These are phyloP conservation scores for Mormyrus lacerda DNA, from an alignment of 2,113 vertebrate species.

Conservation along the genomic window DNA sequence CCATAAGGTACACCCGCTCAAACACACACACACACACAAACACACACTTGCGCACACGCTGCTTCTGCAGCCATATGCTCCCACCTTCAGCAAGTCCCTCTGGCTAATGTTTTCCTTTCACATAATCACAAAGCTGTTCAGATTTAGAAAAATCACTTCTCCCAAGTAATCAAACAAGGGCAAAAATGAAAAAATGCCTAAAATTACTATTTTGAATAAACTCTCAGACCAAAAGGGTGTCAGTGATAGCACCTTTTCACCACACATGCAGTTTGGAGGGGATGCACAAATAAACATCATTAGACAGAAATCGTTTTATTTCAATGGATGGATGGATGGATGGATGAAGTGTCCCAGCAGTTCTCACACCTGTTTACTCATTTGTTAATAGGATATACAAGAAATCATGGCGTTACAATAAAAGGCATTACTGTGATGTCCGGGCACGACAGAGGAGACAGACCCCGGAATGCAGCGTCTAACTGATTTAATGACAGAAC, in stretches of 20 bases:
- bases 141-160: background rate
- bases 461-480: too few relatives aligned
- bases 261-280: background rate
- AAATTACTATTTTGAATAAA: background rate
- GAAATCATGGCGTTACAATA: background rate
- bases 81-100: background rate
- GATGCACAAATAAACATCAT: background rate
- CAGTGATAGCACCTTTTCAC: background rate
- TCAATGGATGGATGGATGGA: background rate
- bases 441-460: too few relatives aligned
- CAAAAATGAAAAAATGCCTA: background rate
- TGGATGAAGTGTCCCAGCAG: background rate
- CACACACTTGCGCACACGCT: background rate
- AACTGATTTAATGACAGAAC: too few relatives aligned
- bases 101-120: conserved; percentile 9
- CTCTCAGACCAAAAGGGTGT: background rate
- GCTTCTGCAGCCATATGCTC: background rate
- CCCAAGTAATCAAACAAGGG: background rate
- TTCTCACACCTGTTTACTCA: background rate
- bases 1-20: too few relatives aligned
- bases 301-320: background rate
- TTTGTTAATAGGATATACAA: background rate
- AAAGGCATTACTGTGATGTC: too few relatives aligned
- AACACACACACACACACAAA: background rate
- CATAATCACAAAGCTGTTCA: background rate